Percentiles rank a stretch among this genome's conserved stretches.
These are phyloP conservation scores for Macrobrachium rosenbergii DNA, from an alignment of 1,140 invertebrate species.

Conservation along the genomic window DNA sequence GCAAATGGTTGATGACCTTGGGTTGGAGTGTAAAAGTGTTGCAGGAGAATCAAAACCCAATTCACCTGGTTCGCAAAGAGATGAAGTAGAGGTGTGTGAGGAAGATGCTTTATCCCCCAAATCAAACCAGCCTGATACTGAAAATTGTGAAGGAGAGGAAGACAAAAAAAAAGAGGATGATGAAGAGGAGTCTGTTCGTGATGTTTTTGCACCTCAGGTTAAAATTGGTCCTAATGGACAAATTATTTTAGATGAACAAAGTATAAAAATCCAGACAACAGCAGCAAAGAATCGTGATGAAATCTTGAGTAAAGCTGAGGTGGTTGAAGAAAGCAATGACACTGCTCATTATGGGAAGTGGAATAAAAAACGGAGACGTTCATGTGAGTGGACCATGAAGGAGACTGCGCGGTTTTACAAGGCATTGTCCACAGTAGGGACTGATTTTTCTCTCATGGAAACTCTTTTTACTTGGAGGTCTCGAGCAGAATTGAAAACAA, in stretches of 20 bases:
- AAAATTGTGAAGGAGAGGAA: constrained; percentile 2
- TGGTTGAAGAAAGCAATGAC: constrained; percentile 59
- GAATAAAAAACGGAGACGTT: constrained; percentile 61
- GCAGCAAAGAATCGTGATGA: constrained; percentile 61
- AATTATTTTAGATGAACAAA: constrained; percentile 88
- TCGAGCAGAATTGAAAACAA: constrained; percentile 85
- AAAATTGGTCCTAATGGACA: constrained; percentile 90
- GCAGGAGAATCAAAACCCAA: constrained; percentile 18
- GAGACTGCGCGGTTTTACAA: constrained; percentile 78
- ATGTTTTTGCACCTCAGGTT: constrained; percentile 83
- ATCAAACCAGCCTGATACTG: neutral
- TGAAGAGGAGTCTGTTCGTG: constrained; percentile 68
- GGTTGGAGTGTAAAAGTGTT: constrained; percentile 24
- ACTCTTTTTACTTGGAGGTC: constrained; percentile 84
- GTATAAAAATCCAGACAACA: constrained; percentile 75
- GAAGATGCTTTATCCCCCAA: neutral
- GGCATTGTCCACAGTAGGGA: constrained; percentile 88
- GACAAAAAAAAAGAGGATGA: constrained; percentile 65
- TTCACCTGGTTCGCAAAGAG: constrained; percentile 5
- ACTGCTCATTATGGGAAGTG: constrained; percentile 57
- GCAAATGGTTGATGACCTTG: constrained; percentile 58
- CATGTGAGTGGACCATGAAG: constrained; percentile 61
- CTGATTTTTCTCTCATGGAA: constrained; percentile 90
- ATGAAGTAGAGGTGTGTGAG: neutral
- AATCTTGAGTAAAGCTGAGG: constrained; percentile 62